phyloP scores from a whole-genome alignment of 2,113 vertebrate genomes.

The Aspiorhynchus laticeps region DNA sequence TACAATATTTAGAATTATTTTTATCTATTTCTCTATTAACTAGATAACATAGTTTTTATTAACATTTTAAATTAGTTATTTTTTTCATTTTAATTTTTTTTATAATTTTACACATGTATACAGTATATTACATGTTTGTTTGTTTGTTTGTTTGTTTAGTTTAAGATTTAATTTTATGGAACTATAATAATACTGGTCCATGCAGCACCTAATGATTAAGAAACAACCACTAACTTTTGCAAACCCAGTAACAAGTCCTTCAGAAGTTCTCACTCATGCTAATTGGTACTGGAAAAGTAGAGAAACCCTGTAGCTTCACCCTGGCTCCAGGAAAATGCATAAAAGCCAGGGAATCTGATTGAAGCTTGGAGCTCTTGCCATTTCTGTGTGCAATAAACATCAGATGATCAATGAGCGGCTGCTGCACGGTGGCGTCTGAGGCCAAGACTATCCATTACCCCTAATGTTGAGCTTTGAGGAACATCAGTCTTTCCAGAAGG shows the following conservation, averaged over 20 bases:
- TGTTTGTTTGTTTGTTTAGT: too few relatives aligned
- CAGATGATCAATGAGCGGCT: conserved; percentile 13
- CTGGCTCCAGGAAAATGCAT: neutral
- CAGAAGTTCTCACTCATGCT: neutral
- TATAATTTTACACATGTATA: too few relatives aligned
- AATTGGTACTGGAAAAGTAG: neutral
- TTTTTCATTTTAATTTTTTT: too few relatives aligned
- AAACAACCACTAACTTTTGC: neutral
- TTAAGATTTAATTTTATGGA: too few relatives aligned
- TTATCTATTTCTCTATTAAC: too few relatives aligned
- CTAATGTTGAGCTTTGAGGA: neutral
- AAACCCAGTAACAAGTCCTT: neutral
- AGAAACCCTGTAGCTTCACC: neutral
- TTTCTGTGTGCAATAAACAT: conserved; percentile 5
- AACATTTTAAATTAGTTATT: too few relatives aligned
- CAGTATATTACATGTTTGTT: too few relatives aligned
- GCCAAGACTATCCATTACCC: conserved; percentile 3
- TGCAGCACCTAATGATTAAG: neutral
- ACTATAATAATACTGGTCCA: too few relatives aligned
- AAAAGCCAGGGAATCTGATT: neutral
- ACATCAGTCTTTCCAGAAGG: neutral
- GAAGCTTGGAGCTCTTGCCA: neutral
- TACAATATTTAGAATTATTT: too few relatives aligned
- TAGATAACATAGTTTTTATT: too few relatives aligned
- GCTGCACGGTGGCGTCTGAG: neutral